Base-by-base conservation (phyloP, 2,888 invertebrate genomes). In the Periphyllus acericola region DNA sequence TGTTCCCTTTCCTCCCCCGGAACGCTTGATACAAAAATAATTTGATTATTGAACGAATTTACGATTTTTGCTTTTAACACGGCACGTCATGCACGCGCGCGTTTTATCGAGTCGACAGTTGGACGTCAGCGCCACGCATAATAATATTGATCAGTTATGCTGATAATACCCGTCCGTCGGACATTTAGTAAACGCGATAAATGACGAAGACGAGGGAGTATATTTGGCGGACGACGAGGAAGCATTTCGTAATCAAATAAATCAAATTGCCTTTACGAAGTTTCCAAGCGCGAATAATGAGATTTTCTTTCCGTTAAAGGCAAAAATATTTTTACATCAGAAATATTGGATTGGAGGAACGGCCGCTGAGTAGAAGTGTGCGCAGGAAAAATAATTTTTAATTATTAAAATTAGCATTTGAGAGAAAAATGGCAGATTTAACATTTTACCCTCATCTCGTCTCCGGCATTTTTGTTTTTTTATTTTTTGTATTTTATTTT, bases 401-500 rank as follows among this genome's bases (percentile, higher is more conserved):
- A 87, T 71, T 80, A 68, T 83, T 72, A 52, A 72, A 72, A 83
- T 83, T 72, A 83, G 52, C 83, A 72, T 74, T 25, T 46, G 72
- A 72, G 83, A 34, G 83, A 34, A 83, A 83, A 83, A 72, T 72
- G 72, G 52, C 34, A 83, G 46, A 83, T 72, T 83, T 83, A 83
- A 83, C 52, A 74, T 74, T 83, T 74, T 83, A 83, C 72, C 72
- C 52, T 52, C 68, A 11, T 68, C 40, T 81, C 81, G 32, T 40
- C 81, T 29, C 34, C 21, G 34, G 68, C 4, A 21, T 40, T 81
- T 21, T 40, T 34, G 34, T 83, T 72, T 83, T 32, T 34, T 83
- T 72, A 40, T 72, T 83, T 71, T 25, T 40, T 68, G 25, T 34
- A 74, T 68, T 21, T 71, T 68, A 68, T 72, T n/a, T 34, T 5